Conservation (phyloP, 2,888 invertebrate genomes). For the Iphiclides podalirius region DNA sequence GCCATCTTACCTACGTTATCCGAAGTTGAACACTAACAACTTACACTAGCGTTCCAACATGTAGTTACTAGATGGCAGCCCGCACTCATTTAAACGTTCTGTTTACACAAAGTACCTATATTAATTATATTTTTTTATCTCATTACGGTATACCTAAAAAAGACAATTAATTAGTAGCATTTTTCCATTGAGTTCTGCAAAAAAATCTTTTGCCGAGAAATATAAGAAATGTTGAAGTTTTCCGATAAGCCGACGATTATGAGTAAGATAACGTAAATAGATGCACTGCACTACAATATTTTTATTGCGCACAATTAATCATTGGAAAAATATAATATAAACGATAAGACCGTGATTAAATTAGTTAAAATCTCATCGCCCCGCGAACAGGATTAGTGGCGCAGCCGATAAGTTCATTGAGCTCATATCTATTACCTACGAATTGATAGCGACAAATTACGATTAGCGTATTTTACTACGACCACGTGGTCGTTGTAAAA, state of each 20-base stretch:
- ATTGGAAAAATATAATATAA: conserved; percentile 4
- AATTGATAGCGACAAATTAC: conserved; percentile 23
- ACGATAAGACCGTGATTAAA: conserved; percentile 15
- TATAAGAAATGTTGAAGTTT: no score
- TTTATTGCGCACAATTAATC: conserved; percentile 1
- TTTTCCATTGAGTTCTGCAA: no score
- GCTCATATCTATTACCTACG: conserved; percentile 24
- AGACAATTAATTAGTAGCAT: no score
- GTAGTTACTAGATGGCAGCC: conserved; percentile 42
- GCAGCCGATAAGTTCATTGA: conserved; percentile 38
- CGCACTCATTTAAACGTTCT: no score
- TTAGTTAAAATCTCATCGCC: conserved; percentile 6
- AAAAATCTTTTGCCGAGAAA: no score
- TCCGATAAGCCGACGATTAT: conserved; percentile 19
- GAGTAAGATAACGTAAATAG: conserved; percentile 7
- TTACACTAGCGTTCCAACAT: conserved; percentile 24
- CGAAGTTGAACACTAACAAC: conserved; percentile 29
- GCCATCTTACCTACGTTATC: conserved; percentile 41
- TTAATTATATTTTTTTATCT: no score
- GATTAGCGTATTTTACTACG: conserved; percentile 27
- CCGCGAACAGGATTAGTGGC: neutral
- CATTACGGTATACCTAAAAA: no score
- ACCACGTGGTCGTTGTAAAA: conserved; percentile 38
- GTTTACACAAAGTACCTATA: no score
- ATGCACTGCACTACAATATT: neutral